Evolutionary conservation across 2,888 invertebrate genomes (phyloP), one percentile per base, ranked within the genome.

Genomic region (Trypoxylon attenuatum): DNA sequence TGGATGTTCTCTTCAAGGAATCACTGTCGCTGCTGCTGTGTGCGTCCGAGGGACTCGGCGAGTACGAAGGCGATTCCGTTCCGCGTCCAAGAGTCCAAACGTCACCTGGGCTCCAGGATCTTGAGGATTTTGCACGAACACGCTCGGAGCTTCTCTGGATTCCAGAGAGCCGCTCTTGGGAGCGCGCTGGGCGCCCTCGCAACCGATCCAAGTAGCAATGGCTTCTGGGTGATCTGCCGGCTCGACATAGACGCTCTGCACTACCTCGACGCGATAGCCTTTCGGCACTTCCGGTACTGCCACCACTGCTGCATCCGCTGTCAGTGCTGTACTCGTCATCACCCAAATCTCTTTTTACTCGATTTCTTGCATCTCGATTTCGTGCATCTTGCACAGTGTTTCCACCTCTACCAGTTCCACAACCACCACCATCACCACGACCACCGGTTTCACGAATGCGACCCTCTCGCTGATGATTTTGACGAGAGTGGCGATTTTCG

Each of bases 1-100:
- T 83, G 1, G 91, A 91, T 61, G 90, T 89, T 62, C 89, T 87
- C 69, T 90, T 88, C 68, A 89, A 78, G 1, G 88, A 88, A 61
- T 89, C 83, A 88, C 90, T 53, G 73, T 91, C 73, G 88, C 88
- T 60, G 88, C 90, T 61, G 88, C 90, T 63, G 81, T 87, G 78
- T 87, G 90, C 79, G 57, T 85, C 83, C 2, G 85, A 82, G 0
- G 82, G 79, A n/a, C 79, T 84, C 10, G 83, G 80, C 1, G 84
- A 84, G 45, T 81, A 82, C 0, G 78, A 76, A 0, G 79, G 76
- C 0, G 84, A 82, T 21, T 80, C 80, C n/a, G 74, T 71, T 0
- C 51, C 81, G 67, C 61, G 49, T 5, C 43, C 77, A 2, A 18
- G 77, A 10, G 79, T 72, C 5, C 81, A 61, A 1, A 66, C 63